phyloP scores from a whole-genome alignment of 2,113 vertebrate species.

The Uria aalge region DNA sequence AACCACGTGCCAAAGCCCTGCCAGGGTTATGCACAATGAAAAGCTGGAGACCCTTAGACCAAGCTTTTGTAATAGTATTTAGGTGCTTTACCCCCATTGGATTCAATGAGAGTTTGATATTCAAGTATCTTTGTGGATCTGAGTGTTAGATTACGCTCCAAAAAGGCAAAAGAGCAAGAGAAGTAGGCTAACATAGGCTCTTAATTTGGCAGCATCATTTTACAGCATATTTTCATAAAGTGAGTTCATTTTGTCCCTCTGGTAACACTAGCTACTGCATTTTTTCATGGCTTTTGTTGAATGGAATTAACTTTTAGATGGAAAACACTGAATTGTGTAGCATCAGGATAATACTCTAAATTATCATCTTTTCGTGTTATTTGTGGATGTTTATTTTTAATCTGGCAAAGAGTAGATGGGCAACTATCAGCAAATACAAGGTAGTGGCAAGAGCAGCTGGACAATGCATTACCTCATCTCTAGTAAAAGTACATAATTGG shows the following conservation, averaged over 20 bases:
- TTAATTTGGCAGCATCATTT: neutral
- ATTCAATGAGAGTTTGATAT: neutral
- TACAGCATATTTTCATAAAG: neutral
- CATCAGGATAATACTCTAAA: neutral
- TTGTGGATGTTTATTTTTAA: neutral
- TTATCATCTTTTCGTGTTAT: neutral
- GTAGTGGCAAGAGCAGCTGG: constrained; percentile 5
- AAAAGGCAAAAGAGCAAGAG: neutral
- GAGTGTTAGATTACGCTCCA: neutral
- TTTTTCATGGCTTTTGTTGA: neutral
- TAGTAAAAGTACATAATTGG: neutral
- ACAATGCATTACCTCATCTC: neutral
- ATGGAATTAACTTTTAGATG: neutral
- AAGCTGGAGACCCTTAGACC: neutral
- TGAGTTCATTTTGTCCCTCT: neutral
- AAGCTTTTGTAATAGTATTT: accelerated
- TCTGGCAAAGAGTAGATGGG: neutral
- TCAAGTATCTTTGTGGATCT: neutral
- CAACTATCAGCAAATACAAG: neutral
- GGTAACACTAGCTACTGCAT: neutral
- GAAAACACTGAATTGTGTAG: neutral
- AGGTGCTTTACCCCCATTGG: neutral
- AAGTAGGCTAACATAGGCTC: neutral
- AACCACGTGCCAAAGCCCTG: accelerated
- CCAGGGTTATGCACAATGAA: accelerated